Conservation (phyloP, 2,113 vertebrate species). For the Calidris pygmaea region DNA sequence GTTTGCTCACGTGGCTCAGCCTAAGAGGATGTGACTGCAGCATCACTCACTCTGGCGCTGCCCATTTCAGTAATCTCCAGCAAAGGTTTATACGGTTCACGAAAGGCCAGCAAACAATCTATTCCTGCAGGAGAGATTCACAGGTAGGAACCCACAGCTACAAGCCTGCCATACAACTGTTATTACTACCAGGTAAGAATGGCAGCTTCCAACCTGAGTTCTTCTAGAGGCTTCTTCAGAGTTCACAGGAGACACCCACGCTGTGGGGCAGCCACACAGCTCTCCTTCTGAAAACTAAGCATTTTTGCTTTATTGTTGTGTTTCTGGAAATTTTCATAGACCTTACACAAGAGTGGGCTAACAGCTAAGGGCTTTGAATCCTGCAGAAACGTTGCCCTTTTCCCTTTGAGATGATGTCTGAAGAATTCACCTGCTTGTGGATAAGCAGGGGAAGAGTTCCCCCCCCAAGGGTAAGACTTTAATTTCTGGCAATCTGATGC, state of each 20-base stretch:
- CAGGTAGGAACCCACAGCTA: background rate
- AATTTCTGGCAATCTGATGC: background rate
- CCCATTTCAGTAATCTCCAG: background rate
- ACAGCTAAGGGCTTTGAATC: background rate
- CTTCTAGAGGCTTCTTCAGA: background rate
- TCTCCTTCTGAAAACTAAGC: background rate
- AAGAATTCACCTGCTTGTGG: background rate
- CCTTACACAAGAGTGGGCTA: background rate
- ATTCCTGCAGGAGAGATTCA: background rate
- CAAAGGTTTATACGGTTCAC: background rate
- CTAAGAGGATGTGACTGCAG: conserved; percentile 16
- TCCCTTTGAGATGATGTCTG: background rate
- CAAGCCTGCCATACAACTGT: background rate
- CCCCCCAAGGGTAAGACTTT: background rate
- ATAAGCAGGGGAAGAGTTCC: background rate
- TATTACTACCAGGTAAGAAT: background rate
- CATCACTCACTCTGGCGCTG: background rate
- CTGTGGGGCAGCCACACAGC: background rate
- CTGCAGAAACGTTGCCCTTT: background rate
- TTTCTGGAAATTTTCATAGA: background rate
- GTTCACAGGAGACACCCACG: background rate
- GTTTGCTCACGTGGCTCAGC: background rate
- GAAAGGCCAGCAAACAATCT: background rate
- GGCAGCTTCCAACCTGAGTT: background rate
- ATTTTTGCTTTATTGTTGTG: background rate